These are phyloP conservation scores for Elmis aenea DNA, from an alignment of 2,888 invertebrate genomes.

Conservation along the genomic window DNA sequence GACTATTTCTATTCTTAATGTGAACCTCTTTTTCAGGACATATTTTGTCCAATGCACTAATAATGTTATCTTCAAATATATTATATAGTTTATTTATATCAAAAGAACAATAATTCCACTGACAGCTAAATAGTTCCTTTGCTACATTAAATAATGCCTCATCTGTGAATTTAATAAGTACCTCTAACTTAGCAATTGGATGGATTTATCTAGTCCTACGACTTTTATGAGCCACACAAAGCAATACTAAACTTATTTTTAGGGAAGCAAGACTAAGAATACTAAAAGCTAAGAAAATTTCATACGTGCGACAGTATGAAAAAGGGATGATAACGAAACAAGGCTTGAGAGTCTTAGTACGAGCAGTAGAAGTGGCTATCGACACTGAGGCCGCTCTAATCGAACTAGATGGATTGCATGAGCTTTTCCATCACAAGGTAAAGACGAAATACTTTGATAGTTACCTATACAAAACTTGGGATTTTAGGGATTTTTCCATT, in stretches of 20 bases:
- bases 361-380: constrained; percentile 51
- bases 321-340: constrained; percentile 58
- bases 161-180: too few species aligned
- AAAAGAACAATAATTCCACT: too few species aligned
- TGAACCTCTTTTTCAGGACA: too few species aligned
- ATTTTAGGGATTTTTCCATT: constrained; percentile 45
- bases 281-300: constrained; percentile 58
- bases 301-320: constrained; percentile 60
- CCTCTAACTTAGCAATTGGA: too few species aligned
- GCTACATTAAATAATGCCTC: too few species aligned
- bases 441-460: constrained; percentile 2
- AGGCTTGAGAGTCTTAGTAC: constrained; percentile 52
- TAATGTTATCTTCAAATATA: too few species aligned
- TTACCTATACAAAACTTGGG: neutral
- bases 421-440: constrained; percentile 14
- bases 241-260: constrained; percentile 13
- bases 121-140: too few species aligned
- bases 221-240: too few species aligned
- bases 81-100: too few species aligned
- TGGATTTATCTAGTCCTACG: too few species aligned
- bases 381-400: constrained; percentile 49
- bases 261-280: constrained; percentile 57
- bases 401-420: constrained; percentile 45
- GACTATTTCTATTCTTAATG: too few species aligned
- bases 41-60: too few species aligned